Conservation (phyloP, 2,888 invertebrate genomes). For the Lasioglossum marginatum region DNA sequence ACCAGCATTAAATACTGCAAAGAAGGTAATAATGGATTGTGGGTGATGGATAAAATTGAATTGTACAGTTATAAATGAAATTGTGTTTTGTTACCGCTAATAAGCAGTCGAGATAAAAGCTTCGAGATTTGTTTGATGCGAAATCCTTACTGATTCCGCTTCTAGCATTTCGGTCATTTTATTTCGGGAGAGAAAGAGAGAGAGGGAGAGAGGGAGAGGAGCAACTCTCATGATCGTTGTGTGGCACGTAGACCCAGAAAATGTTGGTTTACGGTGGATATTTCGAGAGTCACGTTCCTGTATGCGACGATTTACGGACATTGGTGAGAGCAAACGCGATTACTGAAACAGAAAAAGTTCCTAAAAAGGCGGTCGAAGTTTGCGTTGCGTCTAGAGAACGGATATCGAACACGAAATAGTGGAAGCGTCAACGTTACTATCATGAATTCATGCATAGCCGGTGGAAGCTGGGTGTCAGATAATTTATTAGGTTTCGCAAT, state of each 20-base stretch:
- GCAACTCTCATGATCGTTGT: conserved; percentile 13
- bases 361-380: conserved; percentile 24
- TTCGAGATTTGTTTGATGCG: too few species aligned
- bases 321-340: conserved; percentile 19
- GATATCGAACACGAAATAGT: conserved; percentile 52
- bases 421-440: conserved; percentile 44
- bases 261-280: conserved; percentile 30
- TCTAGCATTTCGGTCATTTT: not conserved
- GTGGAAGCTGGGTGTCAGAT: not conserved
- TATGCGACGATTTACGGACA: conserved; percentile 45
- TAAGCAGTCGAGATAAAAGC: not conserved
- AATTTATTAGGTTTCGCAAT: conserved; percentile 28
- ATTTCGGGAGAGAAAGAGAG: not conserved
- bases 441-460: conserved; percentile 27
- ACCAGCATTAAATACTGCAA: not conserved
- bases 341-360: conserved; percentile 34
- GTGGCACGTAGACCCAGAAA: conserved; percentile 8
- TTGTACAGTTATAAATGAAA: not conserved
- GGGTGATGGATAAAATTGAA: not conserved
- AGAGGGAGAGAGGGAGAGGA: not conserved
- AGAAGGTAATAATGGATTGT: not conserved
- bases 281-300: conserved; percentile 34
- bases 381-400: conserved; percentile 37
- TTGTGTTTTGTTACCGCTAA: not conserved
- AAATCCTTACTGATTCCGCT: not conserved